phyloP scores from a whole-genome alignment of 1,140 invertebrate species.

The Orius insidiosus region DNA sequence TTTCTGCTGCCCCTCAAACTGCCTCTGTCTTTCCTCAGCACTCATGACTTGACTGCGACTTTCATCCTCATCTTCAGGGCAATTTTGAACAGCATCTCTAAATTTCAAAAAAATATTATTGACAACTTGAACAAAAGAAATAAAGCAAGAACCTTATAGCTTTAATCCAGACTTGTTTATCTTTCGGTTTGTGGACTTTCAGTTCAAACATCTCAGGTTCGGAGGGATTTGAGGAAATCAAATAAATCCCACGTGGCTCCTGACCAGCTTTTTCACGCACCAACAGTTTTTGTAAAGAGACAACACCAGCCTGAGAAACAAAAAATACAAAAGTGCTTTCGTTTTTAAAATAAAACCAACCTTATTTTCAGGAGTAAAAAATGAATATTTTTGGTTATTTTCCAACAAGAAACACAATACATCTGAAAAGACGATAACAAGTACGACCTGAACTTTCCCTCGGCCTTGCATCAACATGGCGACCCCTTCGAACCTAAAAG shows the following conservation, averaged over 20 bases:
- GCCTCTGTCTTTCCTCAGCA: conserved; percentile 49
- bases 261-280: conserved; percentile 84
- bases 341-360: too few species aligned
- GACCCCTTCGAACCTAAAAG: conserved; percentile 69
- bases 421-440: conserved; percentile 79
- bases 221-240: conserved; percentile 75
- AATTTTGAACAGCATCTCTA: conserved; percentile 21
- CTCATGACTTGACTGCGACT: conserved; percentile 35
- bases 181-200: conserved; percentile 71
- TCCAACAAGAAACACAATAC: conserved; percentile 82
- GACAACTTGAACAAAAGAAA: too few species aligned
- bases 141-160: too few species aligned
- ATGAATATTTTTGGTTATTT: conserved; percentile 56
- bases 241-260: conserved; percentile 71
- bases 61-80: conserved; percentile 32
- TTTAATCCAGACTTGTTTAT: conserved; percentile 76
- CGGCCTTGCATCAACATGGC: conserved; percentile 69
- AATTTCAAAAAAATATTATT: too few species aligned
- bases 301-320: conserved; percentile 67
- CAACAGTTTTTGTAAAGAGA: conserved; percentile 74
- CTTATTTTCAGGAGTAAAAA: conserved; percentile 75
- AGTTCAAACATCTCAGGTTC: conserved; percentile 97
- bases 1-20: conserved; percentile 50
- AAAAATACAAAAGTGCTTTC: conserved; percentile 16
- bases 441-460: conserved; percentile 63